Conservation (phyloP, 2,888 invertebrate species). For the Mimachlamys varia region DNA sequence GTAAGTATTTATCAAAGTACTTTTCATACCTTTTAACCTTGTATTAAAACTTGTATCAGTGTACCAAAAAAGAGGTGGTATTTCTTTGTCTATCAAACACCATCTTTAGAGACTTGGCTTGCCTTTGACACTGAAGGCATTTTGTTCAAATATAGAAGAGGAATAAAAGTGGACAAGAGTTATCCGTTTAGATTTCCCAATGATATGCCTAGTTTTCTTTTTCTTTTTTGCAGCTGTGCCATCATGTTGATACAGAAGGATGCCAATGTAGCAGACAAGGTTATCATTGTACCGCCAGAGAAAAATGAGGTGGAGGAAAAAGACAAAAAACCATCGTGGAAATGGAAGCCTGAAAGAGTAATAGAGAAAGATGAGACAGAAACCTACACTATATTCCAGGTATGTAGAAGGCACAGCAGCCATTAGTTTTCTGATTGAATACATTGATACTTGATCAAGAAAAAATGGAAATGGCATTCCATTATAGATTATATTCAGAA, state of each 20-base stretch:
- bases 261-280: slow-evolving; percentile 76
- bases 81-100: no score
- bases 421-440: not conserved
- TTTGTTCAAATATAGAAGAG: no score
- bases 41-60: no score
- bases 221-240: slow-evolving; percentile 77
- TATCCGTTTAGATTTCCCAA: no score
- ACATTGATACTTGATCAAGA: not conserved
- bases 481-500: no score
- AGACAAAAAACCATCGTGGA: slow-evolving; percentile 71
- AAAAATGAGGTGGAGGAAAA: slow-evolving; percentile 53
- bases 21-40: no score
- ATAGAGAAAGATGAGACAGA: slow-evolving; percentile 57
- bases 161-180: no score
- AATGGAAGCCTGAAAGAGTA: slow-evolving; percentile 75
- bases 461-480: no score
- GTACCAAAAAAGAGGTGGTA: no score
- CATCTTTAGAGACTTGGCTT: no score
- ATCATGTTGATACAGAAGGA: slow-evolving; percentile 80
- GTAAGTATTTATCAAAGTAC: no score
- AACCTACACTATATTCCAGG: slow-evolving; percentile 70
- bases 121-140: no score
- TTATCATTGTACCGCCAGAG: slow-evolving; percentile 58
- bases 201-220: not conserved
- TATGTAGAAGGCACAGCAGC: slow-evolving; percentile 39